A percentile compares a stretch with the other conserved stretches of the same genome.
These are phyloP conservation scores for Carterocephalus palaemon DNA, from an alignment of 2,888 invertebrate species.

Conservation along the genomic window DNA sequence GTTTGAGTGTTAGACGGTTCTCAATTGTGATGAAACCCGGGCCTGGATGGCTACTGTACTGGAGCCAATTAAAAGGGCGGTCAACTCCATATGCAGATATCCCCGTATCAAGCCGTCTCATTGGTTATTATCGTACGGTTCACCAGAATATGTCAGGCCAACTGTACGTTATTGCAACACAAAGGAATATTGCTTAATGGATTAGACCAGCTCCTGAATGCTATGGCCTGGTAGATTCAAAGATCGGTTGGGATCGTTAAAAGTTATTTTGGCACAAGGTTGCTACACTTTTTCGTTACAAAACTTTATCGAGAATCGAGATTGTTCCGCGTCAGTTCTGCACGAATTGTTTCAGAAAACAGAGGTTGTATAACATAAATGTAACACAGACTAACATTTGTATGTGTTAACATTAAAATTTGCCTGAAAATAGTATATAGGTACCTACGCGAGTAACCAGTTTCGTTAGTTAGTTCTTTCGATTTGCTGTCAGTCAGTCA, in stretches of 20 bases:
- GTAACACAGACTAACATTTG: too few species aligned
- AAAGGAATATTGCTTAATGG: constrained; percentile 8
- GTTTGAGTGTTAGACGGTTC: too few species aligned
- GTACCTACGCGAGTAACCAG: too few species aligned
- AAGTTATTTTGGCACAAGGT: constrained; percentile 53
- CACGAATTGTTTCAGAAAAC: constrained; percentile 38
- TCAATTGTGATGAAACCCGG: too few species aligned
- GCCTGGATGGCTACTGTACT: too few species aligned
- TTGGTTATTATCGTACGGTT: background rate
- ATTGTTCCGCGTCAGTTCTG: constrained; percentile 45
- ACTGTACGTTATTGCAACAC: constrained; percentile 7
- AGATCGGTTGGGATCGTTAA: constrained; percentile 49
- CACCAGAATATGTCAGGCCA: constrained; percentile 5
- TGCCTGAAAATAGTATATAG: constrained; percentile 7
- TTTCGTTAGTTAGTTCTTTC: too few species aligned
- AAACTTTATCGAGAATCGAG: constrained; percentile 44
- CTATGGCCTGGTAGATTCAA: too few species aligned
- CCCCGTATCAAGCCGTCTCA: background rate
- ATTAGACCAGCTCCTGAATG: constrained; percentile 2
- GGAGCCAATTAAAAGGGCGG: too few species aligned
- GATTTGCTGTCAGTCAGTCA: too few species aligned
- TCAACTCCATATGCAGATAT: too few species aligned
- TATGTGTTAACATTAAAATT: constrained; percentile 21
- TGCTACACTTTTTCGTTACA: constrained; percentile 46
- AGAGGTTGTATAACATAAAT: too few species aligned